Percentiles rank a stretch among this genome's conserved stretches.
Evolutionary conservation across 2,888 invertebrate genomes (phyloP).

Genomic region (Notocelia uddmanniana): DNA sequence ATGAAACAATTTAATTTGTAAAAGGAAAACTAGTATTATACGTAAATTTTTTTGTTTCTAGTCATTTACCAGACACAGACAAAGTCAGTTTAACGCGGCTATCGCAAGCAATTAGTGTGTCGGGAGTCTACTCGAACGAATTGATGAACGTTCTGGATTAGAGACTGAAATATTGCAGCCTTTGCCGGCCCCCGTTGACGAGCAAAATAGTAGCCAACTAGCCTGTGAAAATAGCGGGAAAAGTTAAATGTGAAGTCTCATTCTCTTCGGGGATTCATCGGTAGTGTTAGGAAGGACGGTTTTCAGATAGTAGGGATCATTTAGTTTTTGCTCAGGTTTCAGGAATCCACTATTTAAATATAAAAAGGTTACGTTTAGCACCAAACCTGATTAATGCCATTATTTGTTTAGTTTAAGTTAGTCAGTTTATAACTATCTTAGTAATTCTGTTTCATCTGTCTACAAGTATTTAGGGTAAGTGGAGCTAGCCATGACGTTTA

Average conservation of each 20-base stretch:
- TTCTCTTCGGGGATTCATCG: neutral
- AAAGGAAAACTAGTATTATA: neutral
- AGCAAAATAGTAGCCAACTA: conserved; percentile 47
- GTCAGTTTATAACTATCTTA: too few species aligned
- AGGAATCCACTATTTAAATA: too few species aligned
- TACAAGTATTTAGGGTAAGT: too few species aligned
- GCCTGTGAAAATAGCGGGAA: conserved; percentile 32
- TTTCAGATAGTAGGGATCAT: neutral
- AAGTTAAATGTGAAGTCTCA: conserved; percentile 8
- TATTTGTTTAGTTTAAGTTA: too few species aligned
- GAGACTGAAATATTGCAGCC: conserved; percentile 47
- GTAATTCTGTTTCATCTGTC: too few species aligned
- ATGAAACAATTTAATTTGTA: neutral
- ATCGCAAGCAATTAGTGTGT: conserved; percentile 51
- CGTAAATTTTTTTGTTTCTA: neutral
- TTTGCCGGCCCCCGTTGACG: conserved; percentile 42
- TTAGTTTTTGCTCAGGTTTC: neutral
- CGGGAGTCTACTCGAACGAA: conserved; percentile 48
- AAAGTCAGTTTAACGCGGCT: conserved; percentile 40
- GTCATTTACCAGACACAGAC: conserved; percentile 2
- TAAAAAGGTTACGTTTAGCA: too few species aligned
- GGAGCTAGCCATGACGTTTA: too few species aligned
- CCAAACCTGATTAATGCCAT: too few species aligned
- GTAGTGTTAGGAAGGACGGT: neutral
- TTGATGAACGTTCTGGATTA: conserved; percentile 48